Evolutionary conservation across 2,113 vertebrate species (phyloP), one percentile per base, ranked within the genome.

Genomic region (Atractosteus spatula): DNA sequence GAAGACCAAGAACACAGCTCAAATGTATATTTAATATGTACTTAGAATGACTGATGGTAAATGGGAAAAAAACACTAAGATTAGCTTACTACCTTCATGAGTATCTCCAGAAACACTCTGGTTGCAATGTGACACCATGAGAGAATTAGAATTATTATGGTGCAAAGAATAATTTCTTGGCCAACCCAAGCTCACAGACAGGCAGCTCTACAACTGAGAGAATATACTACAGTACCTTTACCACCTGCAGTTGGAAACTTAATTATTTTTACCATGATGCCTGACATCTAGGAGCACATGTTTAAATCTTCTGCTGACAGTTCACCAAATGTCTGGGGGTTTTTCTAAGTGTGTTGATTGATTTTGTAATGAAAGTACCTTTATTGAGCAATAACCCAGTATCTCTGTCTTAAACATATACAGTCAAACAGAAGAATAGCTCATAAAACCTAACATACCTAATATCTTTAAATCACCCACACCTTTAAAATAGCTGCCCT

Each of bases 91-190:
- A 14, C 54, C 56, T 8, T 55, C 54, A 42, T 42, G 55, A 16
- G n/a, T 8, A 13, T 13, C 10, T 29, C 12, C 41, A 54, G 57
- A 11, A 70, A 70, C 68, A 41, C 45, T 11, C 12, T 7, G 7
- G 29, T 12, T 61, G 56, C 69, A 62, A 70, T 12, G 57, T 57
- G 51, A 70, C 45, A 61, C 43, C 55, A 13, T 6, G 14, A 43
- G 13, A 14, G 55, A 57, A 16, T 44, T 16, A 61, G 69, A 55
- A 4, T 61, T n/a, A 70, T 62, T 16, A 62, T 13, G 3, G 57
- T n/a, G 69, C 13, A 13, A 41, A 43, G 56, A 45, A 70, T 61
- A 70, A 61, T 61, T 62, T n/a, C 69, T 44, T 42, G n/a, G 66
- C 66, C 66, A 68, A 54, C 5, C n/a, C 47, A 11, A 68, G 16